These are phyloP conservation scores for Nannoperca obscura DNA, from an alignment of 2,797 vertebrate species.

Conservation along the genomic window DNA sequence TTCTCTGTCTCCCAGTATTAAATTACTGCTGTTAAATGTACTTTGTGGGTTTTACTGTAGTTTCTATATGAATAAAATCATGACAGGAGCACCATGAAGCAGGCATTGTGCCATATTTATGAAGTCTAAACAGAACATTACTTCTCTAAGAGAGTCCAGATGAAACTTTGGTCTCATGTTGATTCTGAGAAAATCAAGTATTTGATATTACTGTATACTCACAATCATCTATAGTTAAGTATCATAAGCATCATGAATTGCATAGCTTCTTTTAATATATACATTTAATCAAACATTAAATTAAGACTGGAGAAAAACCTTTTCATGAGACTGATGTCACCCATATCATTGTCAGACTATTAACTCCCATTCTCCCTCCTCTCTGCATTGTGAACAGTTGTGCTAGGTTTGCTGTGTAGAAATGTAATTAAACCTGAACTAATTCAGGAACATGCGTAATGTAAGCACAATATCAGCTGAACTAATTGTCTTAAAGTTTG, in stretches of 20 bases:
- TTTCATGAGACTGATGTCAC: neutral
- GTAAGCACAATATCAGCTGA: neutral
- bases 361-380: neutral
- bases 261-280: too few relatives aligned
- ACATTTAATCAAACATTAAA: too few relatives aligned
- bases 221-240: neutral
- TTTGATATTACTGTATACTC: neutral
- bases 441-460: neutral
- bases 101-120: neutral
- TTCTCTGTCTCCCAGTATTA: constrained; percentile 41
- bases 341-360: neutral
- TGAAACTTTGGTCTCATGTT: neutral
- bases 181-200: neutral
- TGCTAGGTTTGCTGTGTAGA: neutral
- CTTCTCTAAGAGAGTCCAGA: neutral
- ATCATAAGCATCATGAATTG: neutral
- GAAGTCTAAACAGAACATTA: constrained; percentile 2
- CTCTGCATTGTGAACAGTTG: neutral
- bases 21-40: constrained; percentile 40
- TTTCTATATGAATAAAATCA: constrained; percentile 41
- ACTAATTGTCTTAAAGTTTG: too few relatives aligned
- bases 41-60: constrained; percentile 14
- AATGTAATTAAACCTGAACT: neutral
- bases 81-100: constrained; percentile 2
- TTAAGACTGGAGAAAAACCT: neutral